These are phyloP conservation scores for Corydoras sp. DNA, from an alignment of 2,113 vertebrate genomes.

Conservation along the genomic window DNA sequence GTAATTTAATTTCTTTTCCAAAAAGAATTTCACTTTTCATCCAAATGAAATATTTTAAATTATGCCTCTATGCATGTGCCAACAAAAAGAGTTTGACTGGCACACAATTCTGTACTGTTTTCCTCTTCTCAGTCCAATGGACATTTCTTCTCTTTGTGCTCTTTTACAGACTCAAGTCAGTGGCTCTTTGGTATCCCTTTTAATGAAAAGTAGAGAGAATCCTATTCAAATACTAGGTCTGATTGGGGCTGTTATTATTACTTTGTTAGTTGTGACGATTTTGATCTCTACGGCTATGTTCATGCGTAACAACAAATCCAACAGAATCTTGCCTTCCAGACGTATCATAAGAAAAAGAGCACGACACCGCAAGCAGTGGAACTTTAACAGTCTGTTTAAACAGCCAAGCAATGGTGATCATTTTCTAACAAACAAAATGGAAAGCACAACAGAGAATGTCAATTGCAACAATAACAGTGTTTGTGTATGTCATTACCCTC, in stretches of 20 bases:
- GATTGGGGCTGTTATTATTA: constrained; percentile 77
- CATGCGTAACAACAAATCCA: constrained; percentile 92
- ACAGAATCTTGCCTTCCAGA: constrained; percentile 79
- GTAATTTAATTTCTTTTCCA: constrained; percentile 6
- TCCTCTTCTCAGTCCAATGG: constrained; percentile 63
- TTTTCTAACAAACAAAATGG: constrained; percentile 60
- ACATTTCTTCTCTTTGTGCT: constrained; percentile 84
- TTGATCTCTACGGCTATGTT: constrained; percentile 90
- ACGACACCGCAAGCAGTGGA: constrained; percentile 51
- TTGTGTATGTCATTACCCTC: constrained; percentile 25
- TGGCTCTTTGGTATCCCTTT: constrained; percentile 85
- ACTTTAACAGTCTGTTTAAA: constrained; percentile 72
- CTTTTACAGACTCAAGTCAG: constrained; percentile 91
- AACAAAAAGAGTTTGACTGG: background rate
- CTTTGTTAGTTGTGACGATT: constrained; percentile 81
- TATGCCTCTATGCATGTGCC: constrained; percentile 2
- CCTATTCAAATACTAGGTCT: constrained; percentile 86
- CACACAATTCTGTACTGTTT: constrained; percentile 40
- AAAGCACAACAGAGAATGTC: constrained; percentile 57
- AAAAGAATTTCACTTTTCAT: background rate
- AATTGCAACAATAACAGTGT: constrained; percentile 76
- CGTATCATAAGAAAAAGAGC: constrained; percentile 75
- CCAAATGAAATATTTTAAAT: background rate
- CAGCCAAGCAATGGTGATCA: constrained; percentile 56
- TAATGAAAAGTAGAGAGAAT: constrained; percentile 90